These are phyloP conservation scores for Picathartes gymnocephalus DNA, from an alignment of 2,113 vertebrate genomes.

Conservation along the genomic window DNA sequence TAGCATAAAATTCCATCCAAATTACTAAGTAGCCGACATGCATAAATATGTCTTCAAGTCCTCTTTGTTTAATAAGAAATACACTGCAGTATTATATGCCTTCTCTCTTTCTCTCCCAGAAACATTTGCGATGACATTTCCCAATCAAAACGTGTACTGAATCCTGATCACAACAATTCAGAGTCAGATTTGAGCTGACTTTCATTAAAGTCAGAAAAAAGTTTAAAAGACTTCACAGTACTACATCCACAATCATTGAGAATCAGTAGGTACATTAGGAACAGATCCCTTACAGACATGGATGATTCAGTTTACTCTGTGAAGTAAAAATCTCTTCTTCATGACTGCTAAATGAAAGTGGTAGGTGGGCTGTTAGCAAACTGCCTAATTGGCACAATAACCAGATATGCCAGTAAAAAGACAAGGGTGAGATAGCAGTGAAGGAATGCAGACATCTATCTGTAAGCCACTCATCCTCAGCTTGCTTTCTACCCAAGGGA, in stretches of 20 bases:
- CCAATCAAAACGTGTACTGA: background rate
- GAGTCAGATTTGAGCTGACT: background rate
- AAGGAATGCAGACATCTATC: background rate
- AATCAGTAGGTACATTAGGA: background rate
- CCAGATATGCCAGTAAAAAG: background rate
- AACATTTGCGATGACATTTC: background rate
- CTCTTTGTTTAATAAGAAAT: background rate
- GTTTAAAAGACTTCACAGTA: background rate
- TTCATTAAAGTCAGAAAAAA: background rate
- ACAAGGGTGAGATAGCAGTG: background rate
- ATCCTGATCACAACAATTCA: background rate
- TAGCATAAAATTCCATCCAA: background rate
- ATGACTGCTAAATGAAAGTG: background rate
- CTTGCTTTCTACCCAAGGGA: background rate
- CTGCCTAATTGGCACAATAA: background rate
- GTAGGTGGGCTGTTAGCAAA: conserved; percentile 22
- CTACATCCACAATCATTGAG: background rate
- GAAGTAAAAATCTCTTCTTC: background rate
- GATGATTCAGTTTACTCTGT: background rate
- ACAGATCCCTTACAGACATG: background rate
- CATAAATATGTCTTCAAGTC: background rate
- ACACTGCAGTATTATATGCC: background rate
- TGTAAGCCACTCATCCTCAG: background rate
- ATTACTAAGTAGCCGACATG: background rate
- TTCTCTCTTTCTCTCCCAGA: background rate